Base-by-base conservation (phyloP, 1,140 invertebrate genomes). In the Eufriesea mexicana region DNA sequence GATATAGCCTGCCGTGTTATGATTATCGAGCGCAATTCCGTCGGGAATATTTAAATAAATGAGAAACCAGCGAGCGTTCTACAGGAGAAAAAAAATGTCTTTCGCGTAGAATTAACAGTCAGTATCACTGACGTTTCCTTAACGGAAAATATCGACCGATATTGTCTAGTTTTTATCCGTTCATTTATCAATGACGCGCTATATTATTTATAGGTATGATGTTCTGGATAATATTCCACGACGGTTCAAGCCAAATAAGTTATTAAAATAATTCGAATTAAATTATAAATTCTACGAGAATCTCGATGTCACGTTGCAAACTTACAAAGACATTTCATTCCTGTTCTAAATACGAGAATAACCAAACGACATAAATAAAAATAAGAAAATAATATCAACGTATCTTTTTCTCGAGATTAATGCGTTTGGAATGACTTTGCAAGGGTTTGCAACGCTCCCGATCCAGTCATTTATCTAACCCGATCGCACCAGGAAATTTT, bases 1-100 rank as follows among this genome's bases (percentile, higher is more conserved):
- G 82, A 79, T 84, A 77, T 55, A 57, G 51, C 59, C 49, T 28
- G 35, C 72, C 28, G 54, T 61, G 28, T 70, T 57, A 83, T 74
- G 80, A 85, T 85, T 83, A 71, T 78, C 59, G 74, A 83, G 59
- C 79, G 73, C 51, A 67, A 83, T 66, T 77, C 55, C 62, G 64
- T 42, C 49, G 47, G 45, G 42, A 47, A 59, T 66, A 55, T 75
- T 75, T 59, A 67, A 76, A 82, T 67, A 76, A 82, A 67, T 28
- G 20, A 57, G 16, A 66, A 66, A 74, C 51, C 79, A 14, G 16
- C 61, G 12, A 57, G 1, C 16, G 6, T 49, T 45, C 20, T 7
- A 23, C 0, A 8, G 25, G 20, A 49, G 23, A 20, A 25, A 59
- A 54, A 35, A 59, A n/a, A 59, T 57, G 25, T 54, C 28, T 25